Percentiles rank a stretch among this genome's conserved stretches.
Conservation (phyloP, 2,797 vertebrate species). For the Gouania willdenowi region DNA sequence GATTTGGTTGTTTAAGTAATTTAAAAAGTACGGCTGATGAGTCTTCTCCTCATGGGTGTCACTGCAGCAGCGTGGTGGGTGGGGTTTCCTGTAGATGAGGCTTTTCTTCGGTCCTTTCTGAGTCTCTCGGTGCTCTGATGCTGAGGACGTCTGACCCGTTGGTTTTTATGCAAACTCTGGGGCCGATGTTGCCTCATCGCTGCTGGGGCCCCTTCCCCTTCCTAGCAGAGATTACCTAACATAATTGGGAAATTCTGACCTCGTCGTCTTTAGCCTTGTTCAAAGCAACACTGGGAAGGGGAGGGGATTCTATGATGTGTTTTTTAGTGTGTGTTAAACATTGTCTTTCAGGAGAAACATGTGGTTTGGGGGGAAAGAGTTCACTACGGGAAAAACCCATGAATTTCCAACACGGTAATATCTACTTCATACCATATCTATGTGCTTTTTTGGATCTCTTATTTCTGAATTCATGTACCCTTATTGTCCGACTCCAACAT, state of each 20-base stretch:
- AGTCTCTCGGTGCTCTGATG: constrained; percentile 20
- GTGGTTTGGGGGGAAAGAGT: constrained; percentile 33
- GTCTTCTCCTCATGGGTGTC: constrained; percentile 51
- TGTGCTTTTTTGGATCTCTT: no score
- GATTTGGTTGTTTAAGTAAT: constrained; percentile 30
- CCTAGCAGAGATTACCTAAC: constrained; percentile 64
- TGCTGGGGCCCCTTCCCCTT: constrained; percentile 43
- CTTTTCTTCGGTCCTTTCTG: constrained; percentile 25
- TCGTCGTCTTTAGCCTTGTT: constrained; percentile 26
- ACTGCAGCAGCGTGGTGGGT: constrained; percentile 37
- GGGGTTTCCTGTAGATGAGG: constrained; percentile 28
- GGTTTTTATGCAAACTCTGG: constrained; percentile 61
- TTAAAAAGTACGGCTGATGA: constrained; percentile 34
- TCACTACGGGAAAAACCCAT: no score
- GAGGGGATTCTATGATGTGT: constrained; percentile 33
- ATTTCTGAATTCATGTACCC: no score
- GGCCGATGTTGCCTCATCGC: constrained; percentile 57
- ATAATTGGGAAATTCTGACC: constrained; percentile 47
- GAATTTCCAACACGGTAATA: no score
- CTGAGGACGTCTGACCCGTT: constrained; percentile 2
- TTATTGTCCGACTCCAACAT: no score
- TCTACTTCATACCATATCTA: no score
- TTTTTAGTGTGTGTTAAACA: constrained; percentile 6
- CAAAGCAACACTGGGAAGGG: constrained; percentile 8
- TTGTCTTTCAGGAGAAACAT: constrained; percentile 18